phyloP scores from a whole-genome alignment of 2,797 vertebrate genomes.

The Coluber constrictor region DNA sequence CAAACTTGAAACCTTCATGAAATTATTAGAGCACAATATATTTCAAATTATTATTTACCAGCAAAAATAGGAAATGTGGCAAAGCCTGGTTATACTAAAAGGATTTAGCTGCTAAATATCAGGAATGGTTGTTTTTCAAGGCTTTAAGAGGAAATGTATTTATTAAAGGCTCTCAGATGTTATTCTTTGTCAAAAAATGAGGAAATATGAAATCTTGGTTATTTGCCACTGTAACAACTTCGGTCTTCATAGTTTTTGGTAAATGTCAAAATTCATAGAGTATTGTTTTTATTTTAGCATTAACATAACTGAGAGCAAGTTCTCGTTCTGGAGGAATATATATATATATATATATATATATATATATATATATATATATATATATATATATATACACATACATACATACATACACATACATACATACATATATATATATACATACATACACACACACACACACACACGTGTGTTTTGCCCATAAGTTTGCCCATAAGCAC shows the following conservation, averaged over 20 bases:
- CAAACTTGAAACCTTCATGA: not conserved
- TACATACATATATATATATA: too few relatives aligned
- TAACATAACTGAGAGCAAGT: not conserved
- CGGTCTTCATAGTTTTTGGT: not conserved
- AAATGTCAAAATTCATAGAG: not conserved
- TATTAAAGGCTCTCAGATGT: not conserved
- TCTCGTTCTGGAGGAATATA: not conserved
- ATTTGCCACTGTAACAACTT: not conserved
- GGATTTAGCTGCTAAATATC: not conserved
- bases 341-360: not conserved
- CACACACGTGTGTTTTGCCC: too few relatives aligned
- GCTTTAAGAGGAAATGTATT: not conserved
- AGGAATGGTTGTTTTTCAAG: not conserved
- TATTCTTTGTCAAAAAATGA: not conserved
- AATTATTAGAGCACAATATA: not conserved
- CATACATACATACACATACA: too few relatives aligned
- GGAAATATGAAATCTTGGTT: not conserved
- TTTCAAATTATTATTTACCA: not conserved
- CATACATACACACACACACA: too few relatives aligned
- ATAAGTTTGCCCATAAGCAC: too few relatives aligned
- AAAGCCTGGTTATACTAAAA: not conserved
- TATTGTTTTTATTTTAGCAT: not conserved
- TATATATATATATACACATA: too few relatives aligned
- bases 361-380: too few relatives aligned
- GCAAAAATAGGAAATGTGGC: not conserved